Conservation (phyloP, 2,888 invertebrate species). For the Chloromyia formosa region DNA sequence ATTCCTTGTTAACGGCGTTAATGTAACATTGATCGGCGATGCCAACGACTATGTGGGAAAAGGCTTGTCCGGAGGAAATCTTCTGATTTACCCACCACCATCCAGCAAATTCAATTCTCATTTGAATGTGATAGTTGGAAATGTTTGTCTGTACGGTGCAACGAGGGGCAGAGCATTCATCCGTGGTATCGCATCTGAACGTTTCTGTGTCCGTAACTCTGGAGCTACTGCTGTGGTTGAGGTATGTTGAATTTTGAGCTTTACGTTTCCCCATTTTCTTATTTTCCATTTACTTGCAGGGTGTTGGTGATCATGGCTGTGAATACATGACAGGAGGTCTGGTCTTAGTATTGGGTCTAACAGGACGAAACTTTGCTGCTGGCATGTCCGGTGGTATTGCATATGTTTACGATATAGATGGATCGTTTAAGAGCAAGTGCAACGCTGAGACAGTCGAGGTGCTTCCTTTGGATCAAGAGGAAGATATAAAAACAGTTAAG, state of each 20-base stretch:
- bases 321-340: conserved; percentile 99
- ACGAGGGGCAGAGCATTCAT: conserved; percentile 94
- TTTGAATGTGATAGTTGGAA: conserved; percentile 96
- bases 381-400: conserved; percentile 98
- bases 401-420: conserved; percentile 90
- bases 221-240: conserved; percentile 96
- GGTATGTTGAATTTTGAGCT: conserved; percentile 60
- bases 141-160: conserved; percentile 97
- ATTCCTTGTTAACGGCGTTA: conserved; percentile 90
- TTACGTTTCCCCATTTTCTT: background rate
- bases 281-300: conserved; percentile 63
- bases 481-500: conserved; percentile 82
- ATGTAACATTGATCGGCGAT: conserved; percentile 93
- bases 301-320: conserved; percentile 99
- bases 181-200: conserved; percentile 95
- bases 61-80: conserved; percentile 93
- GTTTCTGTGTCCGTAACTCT: conserved; percentile 98
- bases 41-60: conserved; percentile 98
- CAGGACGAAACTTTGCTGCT: conserved; percentile 98
- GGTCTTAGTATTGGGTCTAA: conserved; percentile 90
- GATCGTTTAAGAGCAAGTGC: conserved; percentile 85
- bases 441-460: conserved; percentile 97
- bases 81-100: conserved; percentile 92
- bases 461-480: conserved; percentile 77
- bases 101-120: conserved; percentile 87